These are phyloP conservation scores for Thysanoteuthis rhombus DNA, from an alignment of 2,888 invertebrate genomes.

Conservation along the genomic window DNA sequence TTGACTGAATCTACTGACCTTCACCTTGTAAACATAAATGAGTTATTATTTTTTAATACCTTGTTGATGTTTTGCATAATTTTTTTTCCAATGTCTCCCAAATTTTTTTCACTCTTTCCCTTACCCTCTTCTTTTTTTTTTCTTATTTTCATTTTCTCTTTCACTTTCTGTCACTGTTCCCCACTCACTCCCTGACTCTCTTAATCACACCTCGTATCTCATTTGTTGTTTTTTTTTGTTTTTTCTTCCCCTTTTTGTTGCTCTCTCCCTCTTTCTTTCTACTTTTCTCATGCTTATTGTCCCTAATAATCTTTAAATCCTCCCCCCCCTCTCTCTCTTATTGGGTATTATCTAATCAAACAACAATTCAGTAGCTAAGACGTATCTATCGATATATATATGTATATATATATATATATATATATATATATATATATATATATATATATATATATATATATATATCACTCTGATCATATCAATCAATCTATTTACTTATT, in stretches of 20 bases:
- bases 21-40: not conserved
- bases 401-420: no score
- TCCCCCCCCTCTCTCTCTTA: not conserved
- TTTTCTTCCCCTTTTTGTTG: no score
- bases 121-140: not conserved
- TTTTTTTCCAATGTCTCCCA: not conserved
- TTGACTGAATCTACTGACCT: not conserved
- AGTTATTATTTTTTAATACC: not conserved
- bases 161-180: not conserved
- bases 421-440: no score
- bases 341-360: not conserved
- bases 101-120: not conserved
- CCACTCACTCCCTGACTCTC: not conserved
- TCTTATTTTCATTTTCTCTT: not conserved
- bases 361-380: no score
- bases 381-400: no score
- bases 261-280: no score
- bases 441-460: no score
- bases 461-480: no score
- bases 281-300: no score
- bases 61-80: not conserved
- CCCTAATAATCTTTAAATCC: not conserved
- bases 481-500: no score
- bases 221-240: no score
- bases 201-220: not conserved